Percentiles rank a stretch among this genome's conserved stretches.
These are phyloP conservation scores for Selene dorsalis DNA, from an alignment of 2,797 vertebrate genomes.

Conservation along the genomic window DNA sequence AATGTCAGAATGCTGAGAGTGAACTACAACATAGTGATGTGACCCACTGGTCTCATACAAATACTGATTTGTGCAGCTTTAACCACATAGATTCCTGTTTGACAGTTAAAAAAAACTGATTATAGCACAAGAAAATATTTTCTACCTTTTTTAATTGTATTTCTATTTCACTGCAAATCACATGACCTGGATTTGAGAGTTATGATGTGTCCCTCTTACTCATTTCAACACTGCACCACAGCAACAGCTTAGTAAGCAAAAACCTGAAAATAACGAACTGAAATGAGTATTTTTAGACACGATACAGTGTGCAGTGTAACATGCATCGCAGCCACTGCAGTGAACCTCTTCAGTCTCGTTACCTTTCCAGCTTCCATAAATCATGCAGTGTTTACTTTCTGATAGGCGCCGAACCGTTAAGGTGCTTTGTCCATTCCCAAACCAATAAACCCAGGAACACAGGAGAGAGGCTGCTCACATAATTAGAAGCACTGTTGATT, in stretches of 20 bases:
- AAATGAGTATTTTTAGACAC: neutral
- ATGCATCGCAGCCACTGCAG: slow-evolving; percentile 20
- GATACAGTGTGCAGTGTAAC: neutral
- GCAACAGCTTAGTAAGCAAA: neutral
- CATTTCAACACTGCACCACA: neutral
- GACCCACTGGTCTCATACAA: neutral
- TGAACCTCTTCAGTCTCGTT: slow-evolving; percentile 45
- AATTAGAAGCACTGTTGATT: slow-evolving; percentile 71
- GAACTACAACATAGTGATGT: slow-evolving; percentile 1
- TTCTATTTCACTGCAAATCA: neutral
- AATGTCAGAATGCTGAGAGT: neutral
- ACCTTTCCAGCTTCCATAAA: slow-evolving; percentile 66
- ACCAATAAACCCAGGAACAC: slow-evolving; percentile 72
- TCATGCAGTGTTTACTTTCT: slow-evolving; percentile 71
- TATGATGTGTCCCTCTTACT: neutral
- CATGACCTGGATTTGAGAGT: neutral
- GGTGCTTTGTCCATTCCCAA: slow-evolving; percentile 67
- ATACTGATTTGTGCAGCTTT: slow-evolving; percentile 3
- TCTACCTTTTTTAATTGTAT: neutral
- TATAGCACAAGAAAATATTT: neutral
- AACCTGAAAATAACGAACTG: neutral
- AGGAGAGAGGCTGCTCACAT: slow-evolving; percentile 52
- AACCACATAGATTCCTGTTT: neutral
- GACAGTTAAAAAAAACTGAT: no score
- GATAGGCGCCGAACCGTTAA: slow-evolving; percentile 65